phyloP scores from a whole-genome alignment of 2,113 vertebrate species.

The Halcyon senegalensis region DNA sequence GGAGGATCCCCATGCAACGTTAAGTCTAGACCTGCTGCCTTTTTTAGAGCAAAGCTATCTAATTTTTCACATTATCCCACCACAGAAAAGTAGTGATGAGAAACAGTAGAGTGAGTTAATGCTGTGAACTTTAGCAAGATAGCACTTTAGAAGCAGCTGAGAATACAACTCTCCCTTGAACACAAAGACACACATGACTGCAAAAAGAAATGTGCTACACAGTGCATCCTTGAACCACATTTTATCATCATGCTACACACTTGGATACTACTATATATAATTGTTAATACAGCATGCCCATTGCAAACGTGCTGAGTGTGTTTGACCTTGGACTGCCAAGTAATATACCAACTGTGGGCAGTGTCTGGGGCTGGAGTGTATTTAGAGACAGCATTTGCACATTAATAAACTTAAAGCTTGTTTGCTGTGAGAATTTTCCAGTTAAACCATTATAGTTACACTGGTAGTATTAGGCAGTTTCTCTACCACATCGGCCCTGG shows the following conservation, averaged over 20 bases:
- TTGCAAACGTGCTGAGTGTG: slow-evolving; percentile 19
- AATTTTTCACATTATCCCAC: neutral
- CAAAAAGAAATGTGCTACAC: neutral
- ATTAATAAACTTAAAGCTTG: slow-evolving; percentile 2
- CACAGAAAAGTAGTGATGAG: neutral
- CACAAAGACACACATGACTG: neutral
- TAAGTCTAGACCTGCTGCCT: slow-evolving; percentile 38
- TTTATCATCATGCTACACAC: slow-evolving; percentile 1
- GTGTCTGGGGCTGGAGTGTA: neutral
- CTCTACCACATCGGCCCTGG: neutral
- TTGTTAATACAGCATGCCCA: slow-evolving; percentile 12
- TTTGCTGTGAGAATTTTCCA: slow-evolving; percentile 7
- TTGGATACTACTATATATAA: neutral
- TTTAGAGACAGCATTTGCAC: neutral
- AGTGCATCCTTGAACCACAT: neutral
- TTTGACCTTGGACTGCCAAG: slow-evolving; percentile 23
- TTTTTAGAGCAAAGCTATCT: slow-evolving; percentile 35
- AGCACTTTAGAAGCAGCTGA: neutral
- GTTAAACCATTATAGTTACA: slow-evolving; percentile 5
- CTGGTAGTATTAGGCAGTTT: neutral
- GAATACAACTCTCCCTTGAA: neutral
- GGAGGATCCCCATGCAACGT: neutral
- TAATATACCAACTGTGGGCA: neutral
- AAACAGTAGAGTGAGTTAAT: neutral
- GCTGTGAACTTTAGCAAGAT: neutral